Evolutionary conservation across 2,797 vertebrate genomes (phyloP), one percentile per base, ranked within the genome.

Genomic region (Neosilurus hyrtlii): DNA sequence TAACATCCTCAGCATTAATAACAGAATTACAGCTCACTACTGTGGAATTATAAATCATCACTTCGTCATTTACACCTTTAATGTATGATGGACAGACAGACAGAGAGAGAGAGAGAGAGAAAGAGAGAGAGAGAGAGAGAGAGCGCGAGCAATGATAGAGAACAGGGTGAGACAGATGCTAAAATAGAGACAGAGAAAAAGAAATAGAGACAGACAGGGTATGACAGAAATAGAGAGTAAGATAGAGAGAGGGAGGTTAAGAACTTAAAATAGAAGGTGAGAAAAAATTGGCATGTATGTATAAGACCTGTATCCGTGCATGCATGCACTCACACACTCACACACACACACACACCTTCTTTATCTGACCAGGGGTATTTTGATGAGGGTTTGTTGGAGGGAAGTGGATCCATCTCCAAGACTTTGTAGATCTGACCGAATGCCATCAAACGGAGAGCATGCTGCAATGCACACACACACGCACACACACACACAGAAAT

Each of bases 381-480:
- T 93, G 98, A 97, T 90, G 96, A 96, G 77, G 97, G 96, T 91
- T 99, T 99, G 93, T 95, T 98, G 90, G 96, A 98, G 81, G 97
- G 97, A 82, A 99, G 96, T 76, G 98, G 97, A 76, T 99, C 98
- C 97, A 99, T 99, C 90, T 98, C 97, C 92, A 99, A 90, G 87
- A 99, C 96, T 91, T 98, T 99, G 92, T 97, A 98, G 92, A 99
- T 98, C 91, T 99, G 97, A 88, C 97, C 98, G 81, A 99, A 99
- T 7, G 98, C 98, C 92, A 98, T 97, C 86, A 98, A 95, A 90
- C 98, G 95, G 88, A 99, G 95, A 59, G 97, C 94, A 30, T 96
- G 97, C 98, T 99, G 91, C 70, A 87, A 83, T 43, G 89, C 54
- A 75, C 16, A 81, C 81, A 86, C 66, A 85, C 18, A 79, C 83